Base-by-base conservation (phyloP, 37 sponge, comb jelly and placozoan species). In the Ianthella basta region DNA sequence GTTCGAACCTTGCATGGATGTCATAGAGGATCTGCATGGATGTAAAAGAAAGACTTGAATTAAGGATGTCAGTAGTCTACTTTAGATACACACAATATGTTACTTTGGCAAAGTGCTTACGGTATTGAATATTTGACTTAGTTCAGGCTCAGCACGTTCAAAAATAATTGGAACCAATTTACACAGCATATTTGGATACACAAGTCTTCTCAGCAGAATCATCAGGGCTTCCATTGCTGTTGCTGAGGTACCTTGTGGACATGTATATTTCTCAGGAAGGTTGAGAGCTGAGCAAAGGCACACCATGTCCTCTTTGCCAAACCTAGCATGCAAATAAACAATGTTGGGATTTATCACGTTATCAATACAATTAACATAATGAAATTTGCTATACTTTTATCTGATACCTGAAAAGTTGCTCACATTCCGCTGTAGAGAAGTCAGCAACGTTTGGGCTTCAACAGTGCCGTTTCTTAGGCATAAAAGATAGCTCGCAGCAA, bases 371-470 rank as follows among this genome's bases (percentile, higher is more conserved):
- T n/a, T n/a, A 66, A 24, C 29, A 40, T 40, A 13, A 72, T n/a
- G n/a, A n/a, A n/a, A n/a, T n/a, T n/a, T n/a, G n/a, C n/a, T n/a
- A n/a, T n/a, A n/a, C n/a, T n/a, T n/a, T n/a, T n/a, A n/a, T n/a
- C n/a, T n/a, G n/a, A n/a, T n/a, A 72, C 73, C 73, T 72, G 73
- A 72, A 72, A 38, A 72, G 73, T 72, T 19, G 41, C 36, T 72
- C 73, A 72, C 73, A 72, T 40, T 72, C 73, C 73, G 36, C 32
- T 13, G 8, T 33, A 15, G 73, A 20, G 8, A 72, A 19, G 73
- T 72, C 73, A 20, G 32, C 73, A 13, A 72, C 8, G 36, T 72
- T 8, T 13, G 36, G 36, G 39, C 19, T 15, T 8, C 39, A 19
- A 37, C 73, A 37, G 8, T 37, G 41, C 10, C 18, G 8, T 40